Evolutionary conservation across 2,888 invertebrate genomes (phyloP), one percentile per base, ranked within the genome.

Genomic region (Amblyjoppa fuscipennis): DNA sequence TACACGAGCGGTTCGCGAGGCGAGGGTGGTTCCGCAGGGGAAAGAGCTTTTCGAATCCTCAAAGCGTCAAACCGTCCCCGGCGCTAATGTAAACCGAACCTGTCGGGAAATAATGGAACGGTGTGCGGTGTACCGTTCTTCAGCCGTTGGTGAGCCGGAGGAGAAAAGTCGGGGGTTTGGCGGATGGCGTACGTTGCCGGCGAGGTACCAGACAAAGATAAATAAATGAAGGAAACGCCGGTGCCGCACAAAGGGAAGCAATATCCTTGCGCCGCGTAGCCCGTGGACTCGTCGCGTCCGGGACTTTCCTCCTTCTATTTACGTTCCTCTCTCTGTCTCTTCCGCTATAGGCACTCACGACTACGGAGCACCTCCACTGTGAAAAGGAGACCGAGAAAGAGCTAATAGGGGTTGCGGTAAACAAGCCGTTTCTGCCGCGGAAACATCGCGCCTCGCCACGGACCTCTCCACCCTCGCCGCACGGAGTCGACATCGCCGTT

Each of bases 141-240:
- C 86, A 77, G 59, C 34, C 51, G 69, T 77, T 68, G 73, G 79
- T 81, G 61, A 82, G 68, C 56, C 53, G 78, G 77, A 51, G 80
- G 78, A 87, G 81, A 82, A 83, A 84, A 86, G 81, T 81, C 53
- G 70, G 80, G 81, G 64, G 71, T 68, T 86, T 77, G 81, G 80
- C 76, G 71, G 83, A 86, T 87, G 82, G 13, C 11, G 34, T 41
- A 51, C 61, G 61, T 73, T 79, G 73, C 66, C 51, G 81, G 11
- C 71, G 61, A 25, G 64, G 68, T 61, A 28, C 75, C 89, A 88
- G 91, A 90, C 90, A 88, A 90, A 92, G 92, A 93, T 92, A 92
- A 92, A 93, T 92, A 93, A 92, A 92, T 90, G 90, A 90, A 91
- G 90, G 90, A 92, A 92, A 92, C 91, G 90, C 87, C 88, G 88